Percentiles rank a stretch among this genome's conserved stretches.
These are phyloP conservation scores for Terebella lapidaria DNA, from an alignment of 2,888 invertebrate species.

Conservation along the genomic window DNA sequence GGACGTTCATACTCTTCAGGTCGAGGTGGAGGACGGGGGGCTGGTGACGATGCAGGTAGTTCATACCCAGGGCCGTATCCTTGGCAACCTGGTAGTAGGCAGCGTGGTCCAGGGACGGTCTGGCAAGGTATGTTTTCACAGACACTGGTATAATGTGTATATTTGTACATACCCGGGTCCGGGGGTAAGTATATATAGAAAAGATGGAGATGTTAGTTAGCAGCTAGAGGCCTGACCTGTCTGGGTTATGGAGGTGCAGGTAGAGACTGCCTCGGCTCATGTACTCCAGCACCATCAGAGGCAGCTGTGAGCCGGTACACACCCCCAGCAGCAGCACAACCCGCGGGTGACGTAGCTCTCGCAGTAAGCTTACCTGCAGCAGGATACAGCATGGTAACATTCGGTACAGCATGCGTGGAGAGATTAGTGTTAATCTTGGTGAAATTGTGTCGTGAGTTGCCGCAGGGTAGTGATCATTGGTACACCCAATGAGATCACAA, in stretches of 20 bases:
- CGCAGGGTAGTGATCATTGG: too few species aligned
- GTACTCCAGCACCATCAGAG: slow-evolving; percentile 43
- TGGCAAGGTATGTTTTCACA: too few species aligned
- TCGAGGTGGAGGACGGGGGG: slow-evolving; percentile 45
- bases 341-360: slow-evolving; percentile 40
- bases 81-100: slow-evolving; percentile 40
- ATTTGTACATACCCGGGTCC: neutral
- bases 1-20: slow-evolving; percentile 45
- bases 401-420: too few species aligned
- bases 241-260: slow-evolving; percentile 30
- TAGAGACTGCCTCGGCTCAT: slow-evolving; percentile 42
- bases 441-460: too few species aligned
- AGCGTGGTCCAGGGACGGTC: slow-evolving; percentile 36
- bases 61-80: slow-evolving; percentile 44
- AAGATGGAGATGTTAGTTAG: neutral
- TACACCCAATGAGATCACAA: too few species aligned
- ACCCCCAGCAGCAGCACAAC: slow-evolving; percentile 44
- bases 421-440: too few species aligned
- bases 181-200: neutral
- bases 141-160: too few species aligned
- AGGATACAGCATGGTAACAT: too few species aligned
- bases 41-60: slow-evolving; percentile 42
- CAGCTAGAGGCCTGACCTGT: slow-evolving; percentile 14
- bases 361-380: slow-evolving; percentile 40
- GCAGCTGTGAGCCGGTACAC: slow-evolving; percentile 31